These are phyloP conservation scores for Apodemia mormo DNA, from an alignment of 2,888 invertebrate genomes.

Conservation along the genomic window DNA sequence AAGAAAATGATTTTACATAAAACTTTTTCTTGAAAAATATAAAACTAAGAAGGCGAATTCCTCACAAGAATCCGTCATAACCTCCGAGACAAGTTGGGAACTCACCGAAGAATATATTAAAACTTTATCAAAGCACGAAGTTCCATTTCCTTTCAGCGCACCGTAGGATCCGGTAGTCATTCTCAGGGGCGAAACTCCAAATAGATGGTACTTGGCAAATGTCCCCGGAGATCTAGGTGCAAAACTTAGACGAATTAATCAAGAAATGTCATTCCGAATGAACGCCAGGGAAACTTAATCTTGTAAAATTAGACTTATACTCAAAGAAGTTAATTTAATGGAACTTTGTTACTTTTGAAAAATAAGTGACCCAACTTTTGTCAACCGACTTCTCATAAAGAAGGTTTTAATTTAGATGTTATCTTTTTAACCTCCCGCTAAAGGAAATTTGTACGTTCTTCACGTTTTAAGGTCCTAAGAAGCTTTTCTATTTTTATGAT, in stretches of 20 bases:
- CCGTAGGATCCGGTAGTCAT: slow-evolving; percentile 46
- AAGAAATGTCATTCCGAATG: slow-evolving; percentile 11
- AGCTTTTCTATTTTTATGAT: no score
- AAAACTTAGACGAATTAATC: slow-evolving; percentile 30
- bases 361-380: no score
- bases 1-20: not conserved
- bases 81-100: slow-evolving; percentile 66
- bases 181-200: slow-evolving; percentile 43
- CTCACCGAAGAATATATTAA: slow-evolving; percentile 79
- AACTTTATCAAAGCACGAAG: slow-evolving; percentile 78
- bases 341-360: not conserved
- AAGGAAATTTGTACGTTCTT: no score
- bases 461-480: no score
- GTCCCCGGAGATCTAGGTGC: slow-evolving; percentile 20
- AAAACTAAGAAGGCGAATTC: slow-evolving; percentile 27
- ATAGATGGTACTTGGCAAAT: slow-evolving; percentile 36
- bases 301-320: slow-evolving; percentile 9
- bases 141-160: slow-evolving; percentile 66
- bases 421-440: no score
- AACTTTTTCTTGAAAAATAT: not conserved
- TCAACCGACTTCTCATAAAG: no score
- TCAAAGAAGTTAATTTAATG: slow-evolving; percentile 3
- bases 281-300: not conserved
- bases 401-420: no score
- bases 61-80: slow-evolving; percentile 65